Base-by-base conservation (phyloP, 2,888 invertebrate genomes). In the Ellobium chinense region DNA sequence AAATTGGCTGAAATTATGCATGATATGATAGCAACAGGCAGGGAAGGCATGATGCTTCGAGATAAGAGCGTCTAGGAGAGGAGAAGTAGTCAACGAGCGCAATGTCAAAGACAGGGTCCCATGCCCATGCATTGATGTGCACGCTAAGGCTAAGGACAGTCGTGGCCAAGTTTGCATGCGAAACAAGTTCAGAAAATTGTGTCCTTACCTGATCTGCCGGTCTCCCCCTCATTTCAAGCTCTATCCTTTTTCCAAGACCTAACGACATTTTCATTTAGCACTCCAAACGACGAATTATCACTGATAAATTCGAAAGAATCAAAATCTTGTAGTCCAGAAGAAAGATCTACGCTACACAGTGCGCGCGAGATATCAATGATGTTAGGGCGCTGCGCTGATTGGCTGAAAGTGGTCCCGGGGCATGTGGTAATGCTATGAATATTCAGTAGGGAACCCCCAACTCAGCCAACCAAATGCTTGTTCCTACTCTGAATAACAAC, bases 211-310 rank as follows among this genome's bases (percentile, higher is more conserved):
- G 96, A 93, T 95, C 95, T 90, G 97, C 96, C 93, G 95, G 96
- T 93, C 96, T 96, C 94, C 98, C 98, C 93, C 98, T 95, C 94
- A 97, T 96, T 94, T 99, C 99, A 93, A 98, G 95, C 93, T 96
- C 96, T 95, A 99, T 96, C 94, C 98, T 96, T 94, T 88, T 89
- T 70, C 81, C 82, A 82, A 87, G 83, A 24, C 84, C 84, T 54
- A 82, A 73, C 63, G 83, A 83, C 84, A 84, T 84, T 74, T 80
- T 82, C 39, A 78, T 76, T 58, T 70, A 78, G 74, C 63, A 66
- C 34, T 69, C 29, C 60, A 69, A 70, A 34, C 68, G 68, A 58
- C 21, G 65, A 68, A 39, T 46, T 68, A 80, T 29, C 39, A 29
- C 18, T 58, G 21, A 73, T 12, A 58, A 39, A 27, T 21, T 4